phyloP scores from a whole-genome alignment of 2,113 vertebrate genomes.

The Probosciger aterrimus region DNA sequence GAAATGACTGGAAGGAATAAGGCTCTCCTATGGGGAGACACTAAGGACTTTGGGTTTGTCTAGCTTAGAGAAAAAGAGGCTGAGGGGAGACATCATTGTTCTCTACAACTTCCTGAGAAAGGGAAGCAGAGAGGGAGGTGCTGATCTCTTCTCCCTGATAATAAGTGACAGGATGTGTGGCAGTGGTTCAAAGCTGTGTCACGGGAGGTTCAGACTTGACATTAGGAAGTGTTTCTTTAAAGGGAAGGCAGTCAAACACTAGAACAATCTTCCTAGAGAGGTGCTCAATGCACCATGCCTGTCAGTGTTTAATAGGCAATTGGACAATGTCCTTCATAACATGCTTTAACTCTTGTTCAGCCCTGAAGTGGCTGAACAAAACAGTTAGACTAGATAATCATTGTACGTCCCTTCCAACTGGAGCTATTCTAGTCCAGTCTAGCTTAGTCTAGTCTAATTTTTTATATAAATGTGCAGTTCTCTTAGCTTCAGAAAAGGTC shows the following conservation, averaged over 20 bases:
- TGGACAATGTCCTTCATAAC: background rate
- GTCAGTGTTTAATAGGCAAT: background rate
- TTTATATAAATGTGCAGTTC: background rate
- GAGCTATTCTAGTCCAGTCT: background rate
- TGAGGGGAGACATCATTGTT: background rate
- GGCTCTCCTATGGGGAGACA: background rate
- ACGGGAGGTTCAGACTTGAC: background rate
- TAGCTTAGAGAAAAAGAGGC: background rate
- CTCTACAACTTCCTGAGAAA: background rate
- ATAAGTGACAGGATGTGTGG: accelerated
- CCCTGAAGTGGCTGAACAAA: background rate
- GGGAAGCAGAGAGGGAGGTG: background rate
- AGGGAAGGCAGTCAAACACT: background rate
- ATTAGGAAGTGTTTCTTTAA: background rate
- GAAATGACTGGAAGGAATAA: background rate
- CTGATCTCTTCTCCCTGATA: background rate
- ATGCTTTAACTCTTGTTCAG: background rate
- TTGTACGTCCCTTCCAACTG: background rate
- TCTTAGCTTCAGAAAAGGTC: background rate
- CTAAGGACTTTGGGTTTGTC: background rate
- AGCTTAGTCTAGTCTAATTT: background rate
- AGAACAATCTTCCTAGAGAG: background rate
- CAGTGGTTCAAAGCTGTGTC: background rate
- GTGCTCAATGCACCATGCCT: background rate
- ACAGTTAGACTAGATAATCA: background rate